phyloP scores from a whole-genome alignment of 2,888 invertebrate genomes.

The Rhingia campestris region DNA sequence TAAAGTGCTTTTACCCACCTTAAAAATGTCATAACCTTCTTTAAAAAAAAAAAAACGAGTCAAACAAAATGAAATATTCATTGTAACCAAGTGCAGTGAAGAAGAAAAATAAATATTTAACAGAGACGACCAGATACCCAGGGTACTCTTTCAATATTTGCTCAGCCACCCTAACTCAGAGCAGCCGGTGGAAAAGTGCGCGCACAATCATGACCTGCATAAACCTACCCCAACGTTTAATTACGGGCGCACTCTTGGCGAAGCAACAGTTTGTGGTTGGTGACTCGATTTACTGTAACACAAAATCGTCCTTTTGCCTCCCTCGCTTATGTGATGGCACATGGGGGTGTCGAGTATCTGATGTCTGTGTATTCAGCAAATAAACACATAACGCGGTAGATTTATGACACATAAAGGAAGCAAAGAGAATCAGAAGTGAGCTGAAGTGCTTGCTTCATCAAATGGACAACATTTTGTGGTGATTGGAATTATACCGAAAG shows the following conservation, averaged over 20 bases:
- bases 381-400: constrained; percentile 20
- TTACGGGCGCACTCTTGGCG: constrained; percentile 27
- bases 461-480: constrained; percentile 40
- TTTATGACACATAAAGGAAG: constrained; percentile 36
- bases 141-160: constrained; percentile 42
- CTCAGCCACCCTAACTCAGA: constrained; percentile 28
- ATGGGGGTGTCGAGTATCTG: constrained; percentile 1
- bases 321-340: neutral
- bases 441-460: constrained; percentile 31
- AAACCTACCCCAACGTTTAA: constrained; percentile 45
- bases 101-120: constrained; percentile 15
- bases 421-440: constrained; percentile 32
- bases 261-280: constrained; percentile 47
- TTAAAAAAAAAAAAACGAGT: constrained; percentile 2
- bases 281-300: neutral
- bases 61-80: constrained; percentile 16
- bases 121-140: constrained; percentile 1
- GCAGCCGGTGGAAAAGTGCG: constrained; percentile 20
- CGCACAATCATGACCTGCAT: constrained; percentile 19
- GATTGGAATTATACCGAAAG: constrained; percentile 12
- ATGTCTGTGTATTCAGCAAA: neutral
- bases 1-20: no score
- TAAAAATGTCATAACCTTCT: neutral
- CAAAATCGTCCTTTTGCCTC: neutral
- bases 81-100: constrained; percentile 8